These are phyloP conservation scores for Catajapyx aquilonaris DNA, from an alignment of 1,140 invertebrate genomes.

Conservation along the genomic window DNA sequence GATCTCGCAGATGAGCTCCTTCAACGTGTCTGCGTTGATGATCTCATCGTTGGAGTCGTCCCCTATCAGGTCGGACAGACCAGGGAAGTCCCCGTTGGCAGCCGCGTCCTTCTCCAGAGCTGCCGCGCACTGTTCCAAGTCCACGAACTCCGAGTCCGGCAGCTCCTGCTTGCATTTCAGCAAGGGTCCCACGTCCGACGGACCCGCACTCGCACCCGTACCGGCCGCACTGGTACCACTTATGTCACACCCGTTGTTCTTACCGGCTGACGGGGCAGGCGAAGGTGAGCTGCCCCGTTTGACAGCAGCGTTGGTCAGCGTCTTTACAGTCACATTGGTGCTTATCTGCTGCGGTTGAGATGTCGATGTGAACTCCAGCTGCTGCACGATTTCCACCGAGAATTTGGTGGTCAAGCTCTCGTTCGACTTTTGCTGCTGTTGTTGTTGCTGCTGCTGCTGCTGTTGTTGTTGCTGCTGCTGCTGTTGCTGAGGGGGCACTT, in stretches of 20 bases:
- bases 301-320: conserved; percentile 57
- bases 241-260: conserved; percentile 16
- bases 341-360: conserved; percentile 73
- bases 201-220: conserved; percentile 13
- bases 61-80: conserved; percentile 53
- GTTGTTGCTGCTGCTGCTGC: conserved; percentile 25
- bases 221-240: conserved; percentile 16
- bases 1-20: conserved; percentile 72
- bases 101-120: conserved; percentile 57
- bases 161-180: conserved; percentile 69
- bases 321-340: conserved; percentile 79
- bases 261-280: conserved; percentile 16
- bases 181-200: conserved; percentile 23
- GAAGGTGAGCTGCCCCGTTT: conserved; percentile 37
- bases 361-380: conserved; percentile 56
- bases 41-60: conserved; percentile 64
- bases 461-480: conserved; percentile 19
- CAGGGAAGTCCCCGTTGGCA: conserved; percentile 42
- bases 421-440: conserved; percentile 22
- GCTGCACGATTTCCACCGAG: conserved; percentile 72
- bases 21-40: conserved; percentile 56
- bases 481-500: conserved; percentile 25
- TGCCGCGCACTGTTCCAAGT: conserved; percentile 53
- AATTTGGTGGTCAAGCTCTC: conserved; percentile 47
- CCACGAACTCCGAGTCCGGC: conserved; percentile 53